These are phyloP conservation scores for Ascidia mentula DNA, from an alignment of 23 tunicate species.

Conservation along the genomic window DNA sequence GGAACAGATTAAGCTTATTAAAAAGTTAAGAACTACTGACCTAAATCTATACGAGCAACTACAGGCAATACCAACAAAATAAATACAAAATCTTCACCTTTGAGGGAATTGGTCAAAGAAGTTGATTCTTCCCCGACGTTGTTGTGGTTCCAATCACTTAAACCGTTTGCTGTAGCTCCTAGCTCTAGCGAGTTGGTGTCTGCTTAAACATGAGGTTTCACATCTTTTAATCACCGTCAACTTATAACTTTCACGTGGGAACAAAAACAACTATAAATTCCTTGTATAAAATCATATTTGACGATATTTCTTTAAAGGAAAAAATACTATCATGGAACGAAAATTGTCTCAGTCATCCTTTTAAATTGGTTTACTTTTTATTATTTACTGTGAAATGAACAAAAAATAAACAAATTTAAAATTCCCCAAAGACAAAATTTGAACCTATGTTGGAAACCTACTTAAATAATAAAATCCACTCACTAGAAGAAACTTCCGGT, in stretches of 20 bases:
- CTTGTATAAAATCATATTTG: not conserved
- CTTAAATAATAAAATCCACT: not conserved
- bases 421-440: not conserved
- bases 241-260: not conserved
- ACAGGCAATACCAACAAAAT: too few relatives aligned
- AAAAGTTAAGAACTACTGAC: too few relatives aligned
- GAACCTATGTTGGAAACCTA: not conserved
- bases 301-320: too few relatives aligned
- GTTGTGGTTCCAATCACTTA: constrained; percentile 41
- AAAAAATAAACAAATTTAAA: too few relatives aligned
- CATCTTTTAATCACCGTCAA: not conserved
- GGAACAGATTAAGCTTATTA: too few relatives aligned
- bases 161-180: constrained; percentile 27
- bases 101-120: constrained; percentile 11
- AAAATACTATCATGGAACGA: too few relatives aligned
- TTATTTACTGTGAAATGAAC: too few relatives aligned
- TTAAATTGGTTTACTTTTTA: too few relatives aligned
- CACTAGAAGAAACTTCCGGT: constrained; percentile 35
- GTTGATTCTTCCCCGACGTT: constrained; percentile 16
- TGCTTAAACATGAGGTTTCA: not conserved
- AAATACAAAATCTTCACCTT: not conserved
- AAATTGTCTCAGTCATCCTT: too few relatives aligned
- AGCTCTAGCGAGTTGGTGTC: constrained; percentile 50
- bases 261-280: not conserved
- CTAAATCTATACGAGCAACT: too few relatives aligned